Base-by-base conservation (phyloP, 2,888 invertebrate genomes). In the Osmoderma eremita region DNA sequence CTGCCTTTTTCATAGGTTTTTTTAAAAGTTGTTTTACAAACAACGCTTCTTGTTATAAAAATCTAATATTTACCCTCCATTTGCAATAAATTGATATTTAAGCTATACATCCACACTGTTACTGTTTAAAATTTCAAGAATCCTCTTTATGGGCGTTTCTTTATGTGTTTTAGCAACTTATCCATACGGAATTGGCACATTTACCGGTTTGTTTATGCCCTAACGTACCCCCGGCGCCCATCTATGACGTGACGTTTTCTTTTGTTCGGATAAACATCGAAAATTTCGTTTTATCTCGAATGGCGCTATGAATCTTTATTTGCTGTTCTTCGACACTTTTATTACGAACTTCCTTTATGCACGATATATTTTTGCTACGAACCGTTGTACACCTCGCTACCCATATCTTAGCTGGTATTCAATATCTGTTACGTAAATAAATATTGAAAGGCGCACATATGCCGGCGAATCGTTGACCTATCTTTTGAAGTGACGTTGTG, bases 381-480 rank as follows among this genome's bases (percentile, higher is more conserved):
- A 24, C 15, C 45, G 30, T 61, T 61, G 10, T 45, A 22, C 30
- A 12, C 58, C n/a, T n/a, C n/a, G n/a, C n/a, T n/a, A 45, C 58
- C 18, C 15, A 61, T 61, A 61, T 61, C 45, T 61, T n/a, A n/a
- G 42, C 58, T 45, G 36, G 18, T 12, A 30, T 61, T 45, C 30
- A 30, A 45, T 61, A 45, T 45, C 45, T 61, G 30, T 61, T 61
- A 45, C 58, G 22, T 61, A 61, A 61, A 61, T 61, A 61, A 61
- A 45, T 45, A 56, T 17, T 22, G 20, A 41, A 41, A 56, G 41
- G 13, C n/a, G 8, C 56, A 45, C 30, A 30, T 17, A 61, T 24
- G 58, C 58, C 30, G 15, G 15, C 42, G 45, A 61, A 61, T 30
- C 58, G 36, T 61, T 61, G 58, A 61, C 58, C 58, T 61, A 61